Conservation (phyloP, 2,888 invertebrate species). For the Amphipyra berbera region DNA sequence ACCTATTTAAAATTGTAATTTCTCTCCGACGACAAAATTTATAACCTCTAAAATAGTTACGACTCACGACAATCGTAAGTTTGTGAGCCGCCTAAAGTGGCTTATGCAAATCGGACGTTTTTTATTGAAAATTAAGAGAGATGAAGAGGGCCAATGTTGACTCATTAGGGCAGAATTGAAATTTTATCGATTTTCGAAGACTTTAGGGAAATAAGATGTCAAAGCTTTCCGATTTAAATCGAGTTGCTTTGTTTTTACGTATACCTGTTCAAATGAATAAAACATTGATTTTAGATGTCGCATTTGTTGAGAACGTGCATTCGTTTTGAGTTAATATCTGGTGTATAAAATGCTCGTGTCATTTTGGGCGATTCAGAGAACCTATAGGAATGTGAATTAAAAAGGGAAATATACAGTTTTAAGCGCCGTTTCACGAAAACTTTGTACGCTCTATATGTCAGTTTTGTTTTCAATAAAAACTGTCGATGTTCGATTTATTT, state of each 20-base stretch:
- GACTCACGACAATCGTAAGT: conserved; percentile 37
- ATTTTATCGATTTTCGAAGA: conserved; percentile 61
- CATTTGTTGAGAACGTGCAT: background rate
- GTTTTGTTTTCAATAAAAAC: too few relatives aligned
- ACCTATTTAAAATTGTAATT: conserved; percentile 36
- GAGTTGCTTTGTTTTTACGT: conserved; percentile 40
- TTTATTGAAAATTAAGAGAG: conserved; percentile 69
- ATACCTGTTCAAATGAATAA: conserved; percentile 56
- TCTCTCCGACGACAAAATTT: conserved; percentile 18
- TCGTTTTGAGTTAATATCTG: too few relatives aligned
- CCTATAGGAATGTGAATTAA: too few relatives aligned
- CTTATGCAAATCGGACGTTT: conserved; percentile 66
- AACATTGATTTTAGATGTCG: conserved; percentile 56
- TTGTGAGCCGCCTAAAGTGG: conserved; percentile 53
- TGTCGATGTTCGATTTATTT: too few relatives aligned
- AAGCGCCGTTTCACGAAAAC: too few relatives aligned
- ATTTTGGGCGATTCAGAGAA: too few relatives aligned
- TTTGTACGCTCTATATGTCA: too few relatives aligned
- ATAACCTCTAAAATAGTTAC: conserved; percentile 40
- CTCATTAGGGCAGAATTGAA: conserved; percentile 67
- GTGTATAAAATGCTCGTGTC: too few relatives aligned
- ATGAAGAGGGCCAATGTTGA: conserved; percentile 57
- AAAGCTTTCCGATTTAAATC: conserved; percentile 40
- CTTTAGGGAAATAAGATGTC: conserved; percentile 67
- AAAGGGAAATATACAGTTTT: too few relatives aligned